These are phyloP conservation scores for Antheraea yamamai DNA, from an alignment of 2,888 invertebrate genomes.

Conservation along the genomic window DNA sequence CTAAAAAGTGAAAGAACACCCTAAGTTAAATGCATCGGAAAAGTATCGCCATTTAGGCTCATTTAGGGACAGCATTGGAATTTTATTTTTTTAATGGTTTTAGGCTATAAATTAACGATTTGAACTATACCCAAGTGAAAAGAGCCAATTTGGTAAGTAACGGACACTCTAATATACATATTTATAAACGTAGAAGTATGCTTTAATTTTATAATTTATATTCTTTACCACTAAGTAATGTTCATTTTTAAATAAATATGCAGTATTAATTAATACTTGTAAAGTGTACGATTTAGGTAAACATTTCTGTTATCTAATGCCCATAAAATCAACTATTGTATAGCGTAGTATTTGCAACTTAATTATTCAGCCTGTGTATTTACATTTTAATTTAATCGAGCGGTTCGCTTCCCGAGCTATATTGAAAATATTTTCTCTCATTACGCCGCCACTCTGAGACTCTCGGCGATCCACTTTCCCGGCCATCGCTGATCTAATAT, in stretches of 20 bases:
- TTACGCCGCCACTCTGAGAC: conserved; percentile 6
- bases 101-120: no score
- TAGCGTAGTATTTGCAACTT: conserved; percentile 1
- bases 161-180: no score
- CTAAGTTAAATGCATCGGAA: no score
- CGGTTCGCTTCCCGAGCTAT: conserved; percentile 23
- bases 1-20: no score
- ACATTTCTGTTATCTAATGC: neutral
- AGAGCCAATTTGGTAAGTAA: no score
- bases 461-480: conserved; percentile 21
- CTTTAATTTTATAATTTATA: neutral
- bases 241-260: neutral
- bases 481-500: conserved; percentile 19
- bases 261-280: neutral
- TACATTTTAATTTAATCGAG: conserved; percentile 26
- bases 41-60: no score
- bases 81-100: no score
- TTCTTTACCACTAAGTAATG: neutral
- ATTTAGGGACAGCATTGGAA: no score
- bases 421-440: conserved; percentile 28
- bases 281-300: neutral
- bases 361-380: conserved; percentile 21
- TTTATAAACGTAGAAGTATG: no score
- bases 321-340: neutral
- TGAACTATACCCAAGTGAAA: no score